Evolutionary conservation across 2,888 invertebrate species (phyloP).

Genomic region (Eupithecia insigniata): DNA sequence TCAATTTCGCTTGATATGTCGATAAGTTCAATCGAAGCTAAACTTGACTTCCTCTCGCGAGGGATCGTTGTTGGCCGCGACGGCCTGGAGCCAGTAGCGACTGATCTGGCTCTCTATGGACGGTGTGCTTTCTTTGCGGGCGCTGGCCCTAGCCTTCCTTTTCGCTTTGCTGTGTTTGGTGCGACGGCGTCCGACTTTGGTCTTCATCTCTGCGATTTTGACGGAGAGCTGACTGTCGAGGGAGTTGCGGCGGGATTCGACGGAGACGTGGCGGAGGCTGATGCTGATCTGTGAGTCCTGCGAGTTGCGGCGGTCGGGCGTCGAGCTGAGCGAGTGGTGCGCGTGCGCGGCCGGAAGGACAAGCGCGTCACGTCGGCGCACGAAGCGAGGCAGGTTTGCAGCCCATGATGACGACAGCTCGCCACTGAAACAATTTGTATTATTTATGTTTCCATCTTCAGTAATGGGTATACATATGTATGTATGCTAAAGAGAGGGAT

Average conservation of each 20-base stretch:
- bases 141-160: conserved; percentile 71
- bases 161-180: conserved; percentile 76
- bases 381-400: conserved; percentile 93
- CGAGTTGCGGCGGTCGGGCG: conserved; percentile 86
- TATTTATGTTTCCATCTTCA: background rate
- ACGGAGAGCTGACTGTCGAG: conserved; percentile 94
- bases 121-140: conserved; percentile 88
- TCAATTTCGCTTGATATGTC: conserved; percentile 47
- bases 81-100: conserved; percentile 86
- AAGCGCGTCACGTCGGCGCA: conserved; percentile 92
- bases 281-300: conserved; percentile 89
- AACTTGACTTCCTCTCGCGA: conserved; percentile 82
- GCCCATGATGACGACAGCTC: conserved; percentile 97
- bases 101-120: conserved; percentile 92
- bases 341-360: conserved; percentile 80
- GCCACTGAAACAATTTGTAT: conserved; percentile 78
- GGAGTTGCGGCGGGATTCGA: conserved; percentile 93
- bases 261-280: conserved; percentile 91
- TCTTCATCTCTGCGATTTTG: conserved; percentile 92
- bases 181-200: conserved; percentile 85
- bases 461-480: background rate
- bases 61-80: conserved; percentile 83
- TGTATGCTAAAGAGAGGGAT: background rate
- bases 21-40: conserved; percentile 70
- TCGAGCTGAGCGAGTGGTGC: conserved; percentile 81